Base-by-base conservation (phyloP, 2,113 vertebrate genomes). In the Gambusia affinis region DNA sequence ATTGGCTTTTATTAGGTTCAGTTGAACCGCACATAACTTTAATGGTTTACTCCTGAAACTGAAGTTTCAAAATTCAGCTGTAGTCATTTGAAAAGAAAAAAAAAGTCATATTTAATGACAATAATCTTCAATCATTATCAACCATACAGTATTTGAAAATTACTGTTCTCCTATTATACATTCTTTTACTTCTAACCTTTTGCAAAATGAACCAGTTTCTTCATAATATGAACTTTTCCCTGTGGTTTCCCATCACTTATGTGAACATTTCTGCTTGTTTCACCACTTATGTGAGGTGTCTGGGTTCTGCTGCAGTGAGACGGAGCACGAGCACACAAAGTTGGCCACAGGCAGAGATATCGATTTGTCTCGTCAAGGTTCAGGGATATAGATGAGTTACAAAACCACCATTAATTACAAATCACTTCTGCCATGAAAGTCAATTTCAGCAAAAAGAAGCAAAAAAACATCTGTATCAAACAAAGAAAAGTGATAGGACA, bases 331-430 rank as follows among this genome's bases (percentile, higher is more conserved):
- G 67, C 76, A 60, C 73, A 78, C 54, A 37, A 69, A 82, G 80
- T 30, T 29, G 88, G 75, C 89, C 88, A 91, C 89, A 89, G 81
- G 87, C 87, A 84, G 67, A 70, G 73, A 64, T 87, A 94, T 94
- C 42, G 92, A 95, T 92, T 29, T 72, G 65, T 62, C 85, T 92
- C 74, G 73, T 91, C 91, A 93, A 87, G 89, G 88, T 90, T 87
- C 87, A 89, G 80, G 78, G 80, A 87, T 91, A 92, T 89, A 92
- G 89, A 92, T 86, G 87, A 91, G 84, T 91, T 91, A 89, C 88
- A 93, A 93, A 94, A 91, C 86, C 87, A 83, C 74, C 82, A 90
- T 94, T 94, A 94, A 93, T 94, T 93, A 94, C 92, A 90, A 91
- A 92, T 93, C 87, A 88, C 88, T 92, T 89, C 76, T 92, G 87